Percentiles rank a stretch among this genome's conserved stretches.
Evolutionary conservation across 2,888 invertebrate genomes (phyloP).

Genomic region (Plagodis dolabraria): DNA sequence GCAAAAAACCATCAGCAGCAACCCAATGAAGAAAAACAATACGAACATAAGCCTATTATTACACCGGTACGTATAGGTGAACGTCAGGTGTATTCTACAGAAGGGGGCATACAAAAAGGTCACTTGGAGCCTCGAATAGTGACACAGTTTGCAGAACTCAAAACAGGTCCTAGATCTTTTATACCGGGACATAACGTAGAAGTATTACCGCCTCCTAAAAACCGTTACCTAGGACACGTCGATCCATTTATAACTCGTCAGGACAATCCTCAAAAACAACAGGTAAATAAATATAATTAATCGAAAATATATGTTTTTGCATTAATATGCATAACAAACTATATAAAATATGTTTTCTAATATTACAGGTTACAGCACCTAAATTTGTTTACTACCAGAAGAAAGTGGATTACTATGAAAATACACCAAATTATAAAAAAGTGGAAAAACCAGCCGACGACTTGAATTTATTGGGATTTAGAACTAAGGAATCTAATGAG

Average conservation of each 20-base stretch:
- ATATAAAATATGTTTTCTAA: neutral
- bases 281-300: conserved; percentile 36
- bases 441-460: conserved; percentile 16
- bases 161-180: conserved; percentile 35
- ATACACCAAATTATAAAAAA: conserved; percentile 1
- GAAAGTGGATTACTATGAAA: conserved; percentile 1
- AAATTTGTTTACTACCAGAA: conserved; percentile 12
- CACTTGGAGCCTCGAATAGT: conserved; percentile 48
- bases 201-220: conserved; percentile 37
- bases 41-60: no score
- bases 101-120: conserved; percentile 23
- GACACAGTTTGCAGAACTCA: conserved; percentile 2
- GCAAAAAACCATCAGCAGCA: neutral
- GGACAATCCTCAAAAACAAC: conserved; percentile 25
- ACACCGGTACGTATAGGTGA: neutral
- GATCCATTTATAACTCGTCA: conserved; percentile 42
- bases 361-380: conserved; percentile 16
- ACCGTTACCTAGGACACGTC: conserved; percentile 42
- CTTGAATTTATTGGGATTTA: conserved; percentile 11
- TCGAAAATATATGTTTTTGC: neutral
- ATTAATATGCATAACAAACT: neutral
- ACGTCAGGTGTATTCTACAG: conserved; percentile 2
- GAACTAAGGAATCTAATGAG: neutral
- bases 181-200: conserved; percentile 46
- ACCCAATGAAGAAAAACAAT: neutral